Base-by-base conservation (phyloP, 1,140 invertebrate genomes). In the Homalodisca vitripennis region DNA sequence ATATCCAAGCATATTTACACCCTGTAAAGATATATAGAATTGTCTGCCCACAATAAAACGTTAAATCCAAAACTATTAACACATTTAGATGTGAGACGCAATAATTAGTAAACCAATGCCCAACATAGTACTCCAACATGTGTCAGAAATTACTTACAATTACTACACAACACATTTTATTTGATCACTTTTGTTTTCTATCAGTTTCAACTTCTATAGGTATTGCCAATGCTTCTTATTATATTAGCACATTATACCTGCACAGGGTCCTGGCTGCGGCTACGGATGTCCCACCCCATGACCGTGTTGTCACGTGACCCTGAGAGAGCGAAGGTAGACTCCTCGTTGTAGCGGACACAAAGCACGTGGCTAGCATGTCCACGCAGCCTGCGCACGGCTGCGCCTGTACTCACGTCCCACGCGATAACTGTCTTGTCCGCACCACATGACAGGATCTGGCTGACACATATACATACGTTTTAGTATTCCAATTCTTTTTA, bases 251-350 rank as follows among this genome's bases (percentile, higher is more conserved):
- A 6, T 41, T 41, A 17, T 60, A 84, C 81, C 80, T 97, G 91
- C 63, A 94, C 85, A 1, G 94, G 91, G 67, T 92, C 89, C 60
- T 87, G 81, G 46, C 84, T 85, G 73, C 86, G 85, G 27, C 89
- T 88, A 69, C 88, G 83, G 29, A 88, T 81, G 80, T 99, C 97
- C 94, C 94, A 99, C 76, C 89, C 89, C 82, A 91, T 89, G 1
- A 98, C 90, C 0, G 89, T 89, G 77, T 97, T 95, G 79, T 99
- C 97, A 41, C 94, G 83, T 26, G 93, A 94, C 2, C 95, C 97
- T 65, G 96, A 98, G 13, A 98, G 76, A 0, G 90, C 89, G 73
- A 98, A 85, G 3, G 91, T 88, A 0, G 95, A 97, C 78, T 98
- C 94, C 82, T 98, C 96, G 82, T 98, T 98, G 77, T 94, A 98